A percentile compares a stretch with the other conserved stretches of the same genome.
Conservation (phyloP, 2,888 invertebrate species). For the Polydrusus tereticollis region DNA sequence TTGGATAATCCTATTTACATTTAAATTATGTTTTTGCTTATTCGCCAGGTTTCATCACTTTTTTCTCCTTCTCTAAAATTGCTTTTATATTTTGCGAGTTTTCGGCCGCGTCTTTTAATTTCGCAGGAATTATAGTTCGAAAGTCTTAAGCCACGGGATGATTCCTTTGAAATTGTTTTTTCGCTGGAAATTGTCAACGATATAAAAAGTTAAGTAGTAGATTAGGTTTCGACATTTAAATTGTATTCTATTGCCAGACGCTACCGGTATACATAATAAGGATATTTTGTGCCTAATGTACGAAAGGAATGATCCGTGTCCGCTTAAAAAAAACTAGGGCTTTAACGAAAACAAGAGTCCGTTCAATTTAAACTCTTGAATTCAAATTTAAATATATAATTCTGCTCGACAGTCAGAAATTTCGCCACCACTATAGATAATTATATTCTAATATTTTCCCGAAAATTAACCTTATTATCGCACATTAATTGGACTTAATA, state of each 20-base stretch:
- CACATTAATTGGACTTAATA: too few relatives aligned
- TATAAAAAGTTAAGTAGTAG: slow-evolving; percentile 23
- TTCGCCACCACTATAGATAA: too few relatives aligned
- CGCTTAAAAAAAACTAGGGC: too few relatives aligned
- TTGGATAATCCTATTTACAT: slow-evolving; percentile 43
- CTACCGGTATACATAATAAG: neutral
- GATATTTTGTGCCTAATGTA: too few relatives aligned
- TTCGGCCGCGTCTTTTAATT: slow-evolving; percentile 31
- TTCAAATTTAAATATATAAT: too few relatives aligned
- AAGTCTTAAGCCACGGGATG: slow-evolving; percentile 18
- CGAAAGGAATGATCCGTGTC: too few relatives aligned
- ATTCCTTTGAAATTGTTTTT: slow-evolving; percentile 21
- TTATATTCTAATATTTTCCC: too few relatives aligned
- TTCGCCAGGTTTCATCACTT: slow-evolving; percentile 30
- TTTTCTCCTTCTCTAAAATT: slow-evolving; percentile 30
- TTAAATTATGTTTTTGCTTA: slow-evolving; percentile 46
- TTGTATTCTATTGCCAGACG: neutral
- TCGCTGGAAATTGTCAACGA: slow-evolving; percentile 14
- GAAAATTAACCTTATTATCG: too few relatives aligned
- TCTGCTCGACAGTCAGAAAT: too few relatives aligned
- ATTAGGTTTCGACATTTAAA: slow-evolving; percentile 6
- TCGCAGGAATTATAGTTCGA: slow-evolving; percentile 22
- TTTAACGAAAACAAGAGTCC: too few relatives aligned
- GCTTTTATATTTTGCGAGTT: slow-evolving; percentile 33
- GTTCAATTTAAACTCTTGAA: too few relatives aligned